These are phyloP conservation scores for Heloderma charlesbogerti DNA, from an alignment of 2,113 vertebrate species.

Conservation along the genomic window DNA sequence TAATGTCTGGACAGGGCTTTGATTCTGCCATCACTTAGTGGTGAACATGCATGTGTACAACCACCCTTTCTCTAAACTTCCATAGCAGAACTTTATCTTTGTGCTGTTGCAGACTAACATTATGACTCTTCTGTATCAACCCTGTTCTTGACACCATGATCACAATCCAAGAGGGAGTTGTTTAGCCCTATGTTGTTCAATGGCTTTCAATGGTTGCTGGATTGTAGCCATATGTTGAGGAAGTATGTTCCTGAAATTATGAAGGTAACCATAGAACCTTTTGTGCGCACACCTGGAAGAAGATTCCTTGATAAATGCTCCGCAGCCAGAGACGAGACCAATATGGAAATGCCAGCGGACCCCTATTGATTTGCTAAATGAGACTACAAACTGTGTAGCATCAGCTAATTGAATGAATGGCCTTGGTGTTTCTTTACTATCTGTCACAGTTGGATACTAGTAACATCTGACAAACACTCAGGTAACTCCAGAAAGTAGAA, in stretches of 20 bases:
- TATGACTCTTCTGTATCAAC: neutral
- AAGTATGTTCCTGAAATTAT: neutral
- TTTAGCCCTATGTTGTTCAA: neutral
- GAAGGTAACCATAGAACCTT: neutral
- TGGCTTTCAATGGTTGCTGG: neutral
- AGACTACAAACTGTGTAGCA: neutral
- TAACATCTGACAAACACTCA: slow-evolving; percentile 18
- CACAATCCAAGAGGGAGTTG: neutral
- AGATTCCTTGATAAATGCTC: neutral
- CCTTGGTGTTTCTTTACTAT: slow-evolving; percentile 15
- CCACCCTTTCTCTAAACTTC: neutral
- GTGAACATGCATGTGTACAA: neutral
- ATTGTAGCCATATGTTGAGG: neutral
- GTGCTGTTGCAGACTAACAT: neutral
- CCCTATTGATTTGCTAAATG: neutral
- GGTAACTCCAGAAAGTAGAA: slow-evolving; percentile 15
- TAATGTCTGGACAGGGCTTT: neutral
- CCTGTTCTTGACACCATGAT: neutral
- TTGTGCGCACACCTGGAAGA: neutral
- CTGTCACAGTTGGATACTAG: neutral
- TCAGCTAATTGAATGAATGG: slow-evolving; percentile 25
- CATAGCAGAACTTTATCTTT: neutral
- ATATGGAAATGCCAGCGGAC: neutral
- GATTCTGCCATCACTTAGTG: neutral
- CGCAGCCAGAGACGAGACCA: no score